Conservation (phyloP, 2,888 invertebrate species). For the Eledona agricola region DNA sequence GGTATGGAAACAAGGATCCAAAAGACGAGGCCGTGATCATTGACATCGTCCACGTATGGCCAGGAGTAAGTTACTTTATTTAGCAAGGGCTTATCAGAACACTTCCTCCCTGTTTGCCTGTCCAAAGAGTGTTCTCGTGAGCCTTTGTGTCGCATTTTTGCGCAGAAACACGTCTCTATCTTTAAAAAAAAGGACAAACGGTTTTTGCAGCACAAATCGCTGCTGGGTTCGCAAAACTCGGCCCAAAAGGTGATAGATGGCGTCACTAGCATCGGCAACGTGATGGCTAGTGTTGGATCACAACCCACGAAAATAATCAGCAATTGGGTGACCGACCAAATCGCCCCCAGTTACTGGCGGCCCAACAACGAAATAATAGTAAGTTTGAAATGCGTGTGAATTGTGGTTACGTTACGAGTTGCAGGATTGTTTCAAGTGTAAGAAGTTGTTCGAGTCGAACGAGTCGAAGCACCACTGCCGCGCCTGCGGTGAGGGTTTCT, state of each 20-base stretch:
- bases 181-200: conserved; percentile 51
- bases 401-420: neutral
- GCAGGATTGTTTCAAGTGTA: conserved; percentile 74
- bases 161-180: conserved; percentile 6
- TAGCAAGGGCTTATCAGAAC: conserved; percentile 41
- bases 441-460: conserved; percentile 65
- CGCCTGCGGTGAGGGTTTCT: conserved; percentile 82
- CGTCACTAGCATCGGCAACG: conserved; percentile 67
- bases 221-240: conserved; percentile 57
- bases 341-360: conserved; percentile 83
- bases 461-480: conserved; percentile 79
- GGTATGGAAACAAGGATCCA: conserved; percentile 82
- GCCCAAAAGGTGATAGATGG: conserved; percentile 68
- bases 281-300: conserved; percentile 70
- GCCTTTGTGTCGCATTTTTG: conserved; percentile 37
- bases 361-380: conserved; percentile 79
- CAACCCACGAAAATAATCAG: conserved; percentile 75
- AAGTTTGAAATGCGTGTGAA: conserved; percentile 45
- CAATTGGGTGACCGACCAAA: conserved; percentile 80
- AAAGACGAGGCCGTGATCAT: conserved; percentile 73
- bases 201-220: conserved; percentile 58
- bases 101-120: conserved; percentile 23
- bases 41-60: conserved; percentile 77
- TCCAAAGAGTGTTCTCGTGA: conserved; percentile 45
- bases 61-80: conserved; percentile 63